Conservation (phyloP, 2,113 vertebrate genomes). For the Nycticebus coucang region DNA sequence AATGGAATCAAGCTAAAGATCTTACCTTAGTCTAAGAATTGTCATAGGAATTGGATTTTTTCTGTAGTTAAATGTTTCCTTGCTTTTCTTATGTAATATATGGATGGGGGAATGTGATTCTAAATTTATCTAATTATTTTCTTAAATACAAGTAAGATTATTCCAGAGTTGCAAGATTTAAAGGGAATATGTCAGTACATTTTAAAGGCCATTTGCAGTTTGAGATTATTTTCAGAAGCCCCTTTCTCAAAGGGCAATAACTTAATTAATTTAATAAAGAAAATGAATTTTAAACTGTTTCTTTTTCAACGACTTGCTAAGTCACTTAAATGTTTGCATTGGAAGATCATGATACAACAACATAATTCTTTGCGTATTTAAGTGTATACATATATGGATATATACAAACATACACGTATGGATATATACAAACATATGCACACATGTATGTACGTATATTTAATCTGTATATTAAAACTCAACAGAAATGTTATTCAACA, state of each 20-base stretch:
- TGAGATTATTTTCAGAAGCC: background rate
- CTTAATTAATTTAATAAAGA: background rate
- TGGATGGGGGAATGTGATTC: background rate
- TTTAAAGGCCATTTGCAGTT: background rate
- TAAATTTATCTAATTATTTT: background rate
- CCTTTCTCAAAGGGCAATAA: background rate
- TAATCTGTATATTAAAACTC: background rate
- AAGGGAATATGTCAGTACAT: background rate
- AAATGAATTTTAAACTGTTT: background rate
- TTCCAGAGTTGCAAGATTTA: background rate
- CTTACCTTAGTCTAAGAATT: conserved; percentile 31
- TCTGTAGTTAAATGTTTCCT: background rate
- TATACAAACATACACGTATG: background rate
- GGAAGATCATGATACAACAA: background rate
- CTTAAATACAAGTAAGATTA: background rate
- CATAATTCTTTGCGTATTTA: no score
- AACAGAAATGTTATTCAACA: background rate
- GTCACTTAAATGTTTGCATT: background rate
- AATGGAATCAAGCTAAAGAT: background rate
- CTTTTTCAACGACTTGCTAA: background rate
- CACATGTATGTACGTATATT: background rate
- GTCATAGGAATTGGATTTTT: background rate
- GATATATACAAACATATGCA: background rate
- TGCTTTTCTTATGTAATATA: conserved; percentile 17
- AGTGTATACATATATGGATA: background rate